phyloP scores from a whole-genome alignment of 2,113 vertebrate species.

The Nicator chloris region DNA sequence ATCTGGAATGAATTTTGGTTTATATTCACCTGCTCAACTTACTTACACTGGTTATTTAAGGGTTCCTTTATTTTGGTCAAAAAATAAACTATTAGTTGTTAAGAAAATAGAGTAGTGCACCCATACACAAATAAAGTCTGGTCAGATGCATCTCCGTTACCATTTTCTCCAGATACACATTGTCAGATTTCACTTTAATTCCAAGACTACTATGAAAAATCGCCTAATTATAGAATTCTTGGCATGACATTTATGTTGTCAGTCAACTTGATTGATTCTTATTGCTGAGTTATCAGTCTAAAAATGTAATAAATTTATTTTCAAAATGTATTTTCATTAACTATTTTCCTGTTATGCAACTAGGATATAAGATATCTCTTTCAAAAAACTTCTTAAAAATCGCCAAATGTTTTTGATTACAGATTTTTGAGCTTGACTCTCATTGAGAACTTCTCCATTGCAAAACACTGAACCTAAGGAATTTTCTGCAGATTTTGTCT shows the following conservation, averaged over 20 bases:
- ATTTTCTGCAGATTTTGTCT: not conserved
- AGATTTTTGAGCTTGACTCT: not conserved
- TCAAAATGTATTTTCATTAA: conserved; percentile 51
- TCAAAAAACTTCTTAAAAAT: not conserved
- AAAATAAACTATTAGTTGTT: not conserved
- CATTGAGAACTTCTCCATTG: not conserved
- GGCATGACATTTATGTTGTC: conserved; percentile 54
- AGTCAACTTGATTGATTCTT: conserved; percentile 54
- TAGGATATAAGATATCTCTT: not conserved
- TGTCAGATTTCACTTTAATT: conserved; percentile 49
- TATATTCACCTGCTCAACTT: not conserved
- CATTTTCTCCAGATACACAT: conserved; percentile 3
- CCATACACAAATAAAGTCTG: not conserved
- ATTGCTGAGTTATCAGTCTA: conserved; percentile 52
- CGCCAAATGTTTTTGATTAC: not conserved
- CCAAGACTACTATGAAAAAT: conserved; percentile 55
- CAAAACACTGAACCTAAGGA: not conserved
- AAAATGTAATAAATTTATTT: conserved; percentile 36
- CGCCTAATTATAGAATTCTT: conserved; percentile 54
- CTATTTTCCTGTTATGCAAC: conserved; percentile 20
- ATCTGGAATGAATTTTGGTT: not conserved
- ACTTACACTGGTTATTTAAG: not conserved
- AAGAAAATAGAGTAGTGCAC: not conserved
- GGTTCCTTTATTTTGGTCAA: not conserved
- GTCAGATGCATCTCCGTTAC: not conserved